Percentiles rank a stretch among this genome's conserved stretches.
Conservation (phyloP, 2,113 vertebrate species). For the Sphaerodactylus townsendi region DNA sequence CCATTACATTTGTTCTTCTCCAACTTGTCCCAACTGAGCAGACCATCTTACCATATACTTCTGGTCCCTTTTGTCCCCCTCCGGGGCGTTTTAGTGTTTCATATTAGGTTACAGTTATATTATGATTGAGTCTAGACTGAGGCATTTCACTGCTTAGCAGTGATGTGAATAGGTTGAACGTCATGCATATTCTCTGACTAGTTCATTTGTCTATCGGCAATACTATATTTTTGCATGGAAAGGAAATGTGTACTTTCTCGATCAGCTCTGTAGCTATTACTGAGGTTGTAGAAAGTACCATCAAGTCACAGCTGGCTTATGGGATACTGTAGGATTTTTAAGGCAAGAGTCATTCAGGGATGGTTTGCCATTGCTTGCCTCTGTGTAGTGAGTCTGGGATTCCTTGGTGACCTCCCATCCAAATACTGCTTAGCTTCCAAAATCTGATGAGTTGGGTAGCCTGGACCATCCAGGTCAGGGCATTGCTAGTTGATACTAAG, state of each 20-base stretch:
- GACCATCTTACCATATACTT: not conserved
- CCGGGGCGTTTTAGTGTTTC: not conserved
- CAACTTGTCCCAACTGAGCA: not conserved
- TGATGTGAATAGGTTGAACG: not conserved
- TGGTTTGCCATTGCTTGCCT: too few relatives aligned
- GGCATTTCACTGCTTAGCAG: not conserved
- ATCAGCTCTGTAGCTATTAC: not conserved
- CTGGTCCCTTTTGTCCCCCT: constrained; percentile 1
- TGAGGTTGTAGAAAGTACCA: too few relatives aligned
- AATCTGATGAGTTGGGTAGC: too few relatives aligned
- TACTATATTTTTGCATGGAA: not conserved
- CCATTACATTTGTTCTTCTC: constrained; percentile 6
- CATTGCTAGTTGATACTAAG: too few relatives aligned
- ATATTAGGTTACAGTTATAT: not conserved
- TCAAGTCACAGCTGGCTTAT: too few relatives aligned
- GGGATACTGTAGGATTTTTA: too few relatives aligned
- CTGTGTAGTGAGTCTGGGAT: too few relatives aligned
- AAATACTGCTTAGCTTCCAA: too few relatives aligned
- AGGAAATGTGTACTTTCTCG: not conserved
- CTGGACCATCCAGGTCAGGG: too few relatives aligned
- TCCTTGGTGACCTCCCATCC: too few relatives aligned
- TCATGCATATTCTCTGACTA: fast-evolving
- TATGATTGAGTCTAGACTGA: not conserved
- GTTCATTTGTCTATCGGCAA: not conserved
- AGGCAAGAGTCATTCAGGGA: too few relatives aligned